Conservation (phyloP, 2,113 vertebrate species). For the Menidia beryllina region DNA sequence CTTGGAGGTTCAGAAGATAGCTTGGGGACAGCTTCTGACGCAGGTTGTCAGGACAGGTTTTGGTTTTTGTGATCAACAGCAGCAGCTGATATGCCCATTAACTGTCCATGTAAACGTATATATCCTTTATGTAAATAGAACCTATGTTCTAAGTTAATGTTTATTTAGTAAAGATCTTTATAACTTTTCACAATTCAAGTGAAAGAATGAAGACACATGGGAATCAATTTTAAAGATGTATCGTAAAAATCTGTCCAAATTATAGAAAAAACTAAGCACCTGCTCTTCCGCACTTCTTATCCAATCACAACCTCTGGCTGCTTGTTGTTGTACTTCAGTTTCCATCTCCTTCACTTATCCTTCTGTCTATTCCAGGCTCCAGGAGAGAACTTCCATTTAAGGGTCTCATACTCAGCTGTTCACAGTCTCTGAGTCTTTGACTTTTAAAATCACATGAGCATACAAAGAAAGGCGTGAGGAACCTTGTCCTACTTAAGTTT, state of each 20-base stretch:
- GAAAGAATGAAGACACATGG: background rate
- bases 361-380: conserved; percentile 49
- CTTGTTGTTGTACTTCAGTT: background rate
- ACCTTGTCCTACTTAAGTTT: conserved; percentile 67
- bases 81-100: conserved; percentile 46
- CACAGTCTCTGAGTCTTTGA: conserved; percentile 48
- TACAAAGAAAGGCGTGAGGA: conserved; percentile 57
- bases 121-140: background rate
- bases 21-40: conserved; percentile 62
- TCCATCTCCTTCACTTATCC: conserved; percentile 38
- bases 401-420: conserved; percentile 73
- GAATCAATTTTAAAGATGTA: background rate
- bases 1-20: conserved; percentile 45
- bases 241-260: background rate
- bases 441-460: conserved; percentile 39
- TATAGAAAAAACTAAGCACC: background rate
- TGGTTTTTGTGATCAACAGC: conserved; percentile 30
- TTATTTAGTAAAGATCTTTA: background rate
- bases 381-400: conserved; percentile 12
- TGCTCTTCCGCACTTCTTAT: conserved; percentile 1
- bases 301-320: background rate
- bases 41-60: conserved; percentile 8
- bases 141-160: background rate
- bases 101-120: background rate
- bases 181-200: background rate